phyloP scores from a whole-genome alignment of 2,797 vertebrate species.

The Sebastes umbrosus region DNA sequence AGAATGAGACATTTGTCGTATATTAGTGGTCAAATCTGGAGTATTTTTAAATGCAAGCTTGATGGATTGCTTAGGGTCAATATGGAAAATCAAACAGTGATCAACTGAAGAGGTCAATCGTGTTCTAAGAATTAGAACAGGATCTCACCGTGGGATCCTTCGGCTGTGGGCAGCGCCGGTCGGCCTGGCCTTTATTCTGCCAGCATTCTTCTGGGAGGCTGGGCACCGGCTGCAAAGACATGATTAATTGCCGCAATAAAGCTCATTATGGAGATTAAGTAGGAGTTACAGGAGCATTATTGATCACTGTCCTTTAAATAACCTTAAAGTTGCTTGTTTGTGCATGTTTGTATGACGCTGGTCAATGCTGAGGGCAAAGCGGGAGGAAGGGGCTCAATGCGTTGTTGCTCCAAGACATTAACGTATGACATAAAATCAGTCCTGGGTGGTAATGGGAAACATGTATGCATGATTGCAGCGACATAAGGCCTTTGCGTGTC shows the following conservation, averaged over 20 bases:
- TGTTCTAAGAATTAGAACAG: slow-evolving; percentile 14
- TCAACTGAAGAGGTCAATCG: slow-evolving; percentile 40
- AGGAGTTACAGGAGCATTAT: slow-evolving; percentile 85
- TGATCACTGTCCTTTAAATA: slow-evolving; percentile 87
- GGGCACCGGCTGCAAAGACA: slow-evolving; percentile 74
- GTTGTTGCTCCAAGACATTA: slow-evolving; percentile 41
- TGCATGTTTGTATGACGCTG: slow-evolving; percentile 73
- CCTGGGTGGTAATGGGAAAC: slow-evolving; percentile 2
- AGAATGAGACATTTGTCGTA: neutral
- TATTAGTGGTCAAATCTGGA: neutral
- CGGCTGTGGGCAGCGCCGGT: slow-evolving; percentile 48
- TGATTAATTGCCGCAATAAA: slow-evolving; percentile 86
- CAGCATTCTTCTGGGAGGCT: slow-evolving; percentile 73
- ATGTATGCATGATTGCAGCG: slow-evolving; percentile 20
- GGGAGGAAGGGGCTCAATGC: slow-evolving; percentile 43
- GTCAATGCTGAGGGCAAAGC: slow-evolving; percentile 70
- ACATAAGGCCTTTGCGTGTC: slow-evolving; percentile 2
- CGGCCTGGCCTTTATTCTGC: slow-evolving; percentile 70
- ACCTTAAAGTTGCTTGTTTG: slow-evolving; percentile 84
- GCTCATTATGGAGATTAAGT: slow-evolving; percentile 88
- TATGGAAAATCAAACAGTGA: slow-evolving; percentile 27
- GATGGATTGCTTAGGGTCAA: slow-evolving; percentile 10
- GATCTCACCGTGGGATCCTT: slow-evolving; percentile 22
- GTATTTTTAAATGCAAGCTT: slow-evolving; percentile 1
- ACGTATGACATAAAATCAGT: slow-evolving; percentile 36